These are phyloP conservation scores for Nephrotoma appendiculata DNA, from an alignment of 2,888 invertebrate genomes.

Conservation along the genomic window DNA sequence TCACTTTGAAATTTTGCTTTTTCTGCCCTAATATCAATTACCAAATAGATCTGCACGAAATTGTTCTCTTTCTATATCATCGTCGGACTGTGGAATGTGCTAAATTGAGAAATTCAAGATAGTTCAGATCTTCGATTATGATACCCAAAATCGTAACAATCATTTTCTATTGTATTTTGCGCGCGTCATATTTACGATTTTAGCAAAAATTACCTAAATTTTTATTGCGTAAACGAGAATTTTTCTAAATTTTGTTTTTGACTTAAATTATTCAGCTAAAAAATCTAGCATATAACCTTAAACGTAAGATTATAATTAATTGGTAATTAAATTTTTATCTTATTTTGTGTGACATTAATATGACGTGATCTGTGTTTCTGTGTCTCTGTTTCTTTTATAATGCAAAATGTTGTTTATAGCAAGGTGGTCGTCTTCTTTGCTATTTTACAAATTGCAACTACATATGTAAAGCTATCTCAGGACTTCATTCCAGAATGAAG, in stretches of 20 bases:
- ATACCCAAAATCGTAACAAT: background rate
- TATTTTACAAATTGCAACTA: no score
- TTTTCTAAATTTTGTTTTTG: background rate
- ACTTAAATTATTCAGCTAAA: background rate
- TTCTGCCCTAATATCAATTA: background rate
- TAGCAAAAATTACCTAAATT: background rate
- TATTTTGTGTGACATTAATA: background rate
- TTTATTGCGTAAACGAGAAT: background rate
- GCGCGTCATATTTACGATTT: background rate
- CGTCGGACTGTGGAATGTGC: background rate
- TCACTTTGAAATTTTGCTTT: background rate
- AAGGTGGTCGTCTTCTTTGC: no score
- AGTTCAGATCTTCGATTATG: background rate
- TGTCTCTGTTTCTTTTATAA: no score
- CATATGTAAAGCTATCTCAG: no score
- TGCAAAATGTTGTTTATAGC: no score
- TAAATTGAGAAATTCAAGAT: background rate
- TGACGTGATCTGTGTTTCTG: background rate
- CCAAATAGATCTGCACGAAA: background rate
- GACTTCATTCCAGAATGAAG: no score
- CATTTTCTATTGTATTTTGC: background rate
- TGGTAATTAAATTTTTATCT: background rate
- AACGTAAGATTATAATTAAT: background rate
- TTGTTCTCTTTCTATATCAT: background rate
- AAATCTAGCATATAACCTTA: background rate